Evolutionary conservation across 30 jellyfish, hydroid and myxozoan genomes (phyloP).

Genomic region (Aurelia coerulea): DNA sequence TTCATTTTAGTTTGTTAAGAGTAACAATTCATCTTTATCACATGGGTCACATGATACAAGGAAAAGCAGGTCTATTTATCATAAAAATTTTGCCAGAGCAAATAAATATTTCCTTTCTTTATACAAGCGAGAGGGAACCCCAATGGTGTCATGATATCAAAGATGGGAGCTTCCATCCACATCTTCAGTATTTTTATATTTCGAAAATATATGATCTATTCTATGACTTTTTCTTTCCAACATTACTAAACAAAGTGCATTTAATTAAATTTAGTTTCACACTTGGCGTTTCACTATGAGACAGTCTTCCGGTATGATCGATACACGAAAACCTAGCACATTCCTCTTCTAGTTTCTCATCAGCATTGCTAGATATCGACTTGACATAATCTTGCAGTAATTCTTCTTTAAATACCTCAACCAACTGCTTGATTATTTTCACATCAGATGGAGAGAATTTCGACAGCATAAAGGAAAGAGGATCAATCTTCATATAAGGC

Average conservation of each 20-base stretch:
- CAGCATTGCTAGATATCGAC: constrained; percentile 35
- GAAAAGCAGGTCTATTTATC: too few species aligned
- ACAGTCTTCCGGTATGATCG: constrained; percentile 30
- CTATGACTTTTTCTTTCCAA: constrained; percentile 11
- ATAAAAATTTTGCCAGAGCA: too few species aligned
- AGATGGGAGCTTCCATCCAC: too few species aligned
- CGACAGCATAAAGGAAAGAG: constrained; percentile 25
- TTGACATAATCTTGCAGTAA: constrained; percentile 27
- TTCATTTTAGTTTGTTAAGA: too few species aligned
- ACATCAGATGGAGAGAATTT: constrained; percentile 44
- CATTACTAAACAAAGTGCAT: constrained; percentile 45
- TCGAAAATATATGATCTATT: too few species aligned
- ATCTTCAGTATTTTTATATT: too few species aligned
- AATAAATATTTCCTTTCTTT: too few species aligned
- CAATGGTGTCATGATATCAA: too few species aligned
- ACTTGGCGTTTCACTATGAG: constrained; percentile 54
- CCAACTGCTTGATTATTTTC: constrained; percentile 42
- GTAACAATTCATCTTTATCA: too few species aligned
- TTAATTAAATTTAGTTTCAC: constrained; percentile 46
- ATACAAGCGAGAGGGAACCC: too few species aligned
- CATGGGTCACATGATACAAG: too few species aligned
- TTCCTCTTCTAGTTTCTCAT: constrained; percentile 16
- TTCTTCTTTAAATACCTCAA: constrained; percentile 29
- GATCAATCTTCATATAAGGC: constrained; percentile 46
- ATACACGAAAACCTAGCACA: constrained; percentile 45